These are phyloP conservation scores for Epicauta chinensis DNA, from an alignment of 1,140 invertebrate species.

Conservation along the genomic window DNA sequence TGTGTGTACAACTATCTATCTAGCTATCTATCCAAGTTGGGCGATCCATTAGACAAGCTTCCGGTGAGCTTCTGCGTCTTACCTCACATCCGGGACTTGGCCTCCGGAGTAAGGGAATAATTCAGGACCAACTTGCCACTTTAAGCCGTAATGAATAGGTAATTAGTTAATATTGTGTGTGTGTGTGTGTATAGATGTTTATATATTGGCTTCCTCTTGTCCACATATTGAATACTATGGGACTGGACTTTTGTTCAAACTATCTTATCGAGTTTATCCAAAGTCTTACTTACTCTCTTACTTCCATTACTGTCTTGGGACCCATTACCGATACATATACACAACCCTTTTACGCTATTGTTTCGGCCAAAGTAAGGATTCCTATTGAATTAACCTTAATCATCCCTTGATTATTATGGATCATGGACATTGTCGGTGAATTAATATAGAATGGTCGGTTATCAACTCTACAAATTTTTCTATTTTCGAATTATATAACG, in stretches of 20 bases:
- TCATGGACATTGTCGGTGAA: constrained; percentile 3
- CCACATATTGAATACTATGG: constrained; percentile 19
- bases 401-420: constrained; percentile 34
- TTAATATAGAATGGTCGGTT: too few species aligned
- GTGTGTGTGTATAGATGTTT: constrained; percentile 20
- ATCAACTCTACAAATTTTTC: too few species aligned
- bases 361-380: constrained; percentile 31
- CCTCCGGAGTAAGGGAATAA: constrained; percentile 38
- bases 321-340: constrained; percentile 24
- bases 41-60: constrained; percentile 40
- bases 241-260: constrained; percentile 21
- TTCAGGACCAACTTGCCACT: constrained; percentile 42
- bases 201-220: constrained; percentile 31
- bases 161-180: constrained; percentile 41
- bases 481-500: too few species aligned
- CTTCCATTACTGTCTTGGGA: constrained; percentile 29
- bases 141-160: constrained; percentile 44
- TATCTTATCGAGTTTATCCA: constrained; percentile 14
- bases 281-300: not conserved
- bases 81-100: constrained; percentile 39
- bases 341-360: constrained; percentile 21
- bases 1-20: too few species aligned
- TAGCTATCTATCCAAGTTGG: constrained; percentile 20
- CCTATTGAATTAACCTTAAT: constrained; percentile 37
- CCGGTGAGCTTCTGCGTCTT: constrained; percentile 38